Evolutionary conservation across 2,888 invertebrate species (phyloP).

Genomic region (Eupithecia abbreviata): DNA sequence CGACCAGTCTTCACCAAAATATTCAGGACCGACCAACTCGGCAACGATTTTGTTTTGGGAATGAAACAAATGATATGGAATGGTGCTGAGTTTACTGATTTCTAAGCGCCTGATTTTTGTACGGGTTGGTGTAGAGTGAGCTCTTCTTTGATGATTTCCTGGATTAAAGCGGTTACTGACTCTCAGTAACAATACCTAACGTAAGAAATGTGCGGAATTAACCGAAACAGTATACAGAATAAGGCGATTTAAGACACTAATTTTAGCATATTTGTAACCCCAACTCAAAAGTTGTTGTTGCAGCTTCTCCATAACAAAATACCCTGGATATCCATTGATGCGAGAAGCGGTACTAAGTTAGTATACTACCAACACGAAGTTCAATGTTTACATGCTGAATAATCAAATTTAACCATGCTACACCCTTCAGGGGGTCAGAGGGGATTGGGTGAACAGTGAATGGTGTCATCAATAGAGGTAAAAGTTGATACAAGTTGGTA

Average conservation of each 20-base stretch:
- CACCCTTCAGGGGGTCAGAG: constrained; percentile 36
- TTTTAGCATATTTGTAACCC: background rate
- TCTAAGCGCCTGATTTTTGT: background rate
- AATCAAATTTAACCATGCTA: constrained; percentile 58
- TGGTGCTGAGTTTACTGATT: background rate
- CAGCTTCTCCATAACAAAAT: background rate
- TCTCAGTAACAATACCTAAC: too few relatives aligned
- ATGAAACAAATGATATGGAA: background rate
- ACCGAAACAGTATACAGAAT: background rate
- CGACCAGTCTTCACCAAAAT: background rate
- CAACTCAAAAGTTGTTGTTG: background rate
- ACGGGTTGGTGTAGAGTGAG: background rate
- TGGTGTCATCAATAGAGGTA: constrained; percentile 32
- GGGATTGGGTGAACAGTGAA: constrained; percentile 28
- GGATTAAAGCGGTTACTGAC: background rate
- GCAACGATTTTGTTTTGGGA: background rate
- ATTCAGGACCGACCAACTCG: background rate
- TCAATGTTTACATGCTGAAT: constrained; percentile 52
- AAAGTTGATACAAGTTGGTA: background rate
- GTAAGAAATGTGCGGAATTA: too few relatives aligned
- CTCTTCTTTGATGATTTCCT: background rate
- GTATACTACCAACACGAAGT: constrained; percentile 36
- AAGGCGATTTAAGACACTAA: background rate
- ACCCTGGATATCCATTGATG: background rate
- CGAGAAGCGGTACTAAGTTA: background rate